Base-by-base conservation (phyloP, 2,888 invertebrate genomes). In the Trichacis sp. region DNA sequence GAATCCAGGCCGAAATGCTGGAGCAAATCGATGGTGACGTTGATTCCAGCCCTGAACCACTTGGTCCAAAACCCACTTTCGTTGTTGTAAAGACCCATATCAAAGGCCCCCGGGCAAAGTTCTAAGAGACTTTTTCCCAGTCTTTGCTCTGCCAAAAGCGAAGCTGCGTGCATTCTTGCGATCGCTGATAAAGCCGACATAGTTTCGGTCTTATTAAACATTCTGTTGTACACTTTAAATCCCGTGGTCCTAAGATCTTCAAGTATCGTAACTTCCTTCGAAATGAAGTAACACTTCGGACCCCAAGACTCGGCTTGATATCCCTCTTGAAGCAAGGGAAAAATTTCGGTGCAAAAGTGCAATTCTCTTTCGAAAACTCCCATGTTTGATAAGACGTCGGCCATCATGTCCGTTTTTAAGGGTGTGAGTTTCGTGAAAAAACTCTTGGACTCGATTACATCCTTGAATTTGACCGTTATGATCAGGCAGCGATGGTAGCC, bases 361-460 rank as follows among this genome's bases (percentile, higher is more conserved):
- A 83, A 82, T 74, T 88, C 88, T 45, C 87, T 86, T 29, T 79
- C 76, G 64, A 87, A 87, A 0, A 86, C 85, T 0, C 86, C 86
- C 58, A 85, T 83, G 17, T 84, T 77, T 46, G 84, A 78, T 1
- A 88, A 70, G 67, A 88, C 87, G 12, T 85, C 85, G 71, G 87
- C 87, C 74, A 87, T 88, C 12, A 82, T 76, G 0, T 79, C 76
- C 46, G 88, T 83, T n/a, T 85, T 85, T 55, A 82, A 84, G 0
- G 91, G 90, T 53, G 89, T 81, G 2, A 87, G 85, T 77, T 91
- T 91, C 0, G 89, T 83, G 73, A 91, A 91, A 64, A 88, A 87
- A 14, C 76, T 78, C 0, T 84, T 30, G 1, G 12, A 60, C 6
- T 69, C 36, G 0, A 42, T 60, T 2, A 49, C 46, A 17, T 40